phyloP scores from a whole-genome alignment of 2,113 vertebrate genomes.

The Malurus elegans region DNA sequence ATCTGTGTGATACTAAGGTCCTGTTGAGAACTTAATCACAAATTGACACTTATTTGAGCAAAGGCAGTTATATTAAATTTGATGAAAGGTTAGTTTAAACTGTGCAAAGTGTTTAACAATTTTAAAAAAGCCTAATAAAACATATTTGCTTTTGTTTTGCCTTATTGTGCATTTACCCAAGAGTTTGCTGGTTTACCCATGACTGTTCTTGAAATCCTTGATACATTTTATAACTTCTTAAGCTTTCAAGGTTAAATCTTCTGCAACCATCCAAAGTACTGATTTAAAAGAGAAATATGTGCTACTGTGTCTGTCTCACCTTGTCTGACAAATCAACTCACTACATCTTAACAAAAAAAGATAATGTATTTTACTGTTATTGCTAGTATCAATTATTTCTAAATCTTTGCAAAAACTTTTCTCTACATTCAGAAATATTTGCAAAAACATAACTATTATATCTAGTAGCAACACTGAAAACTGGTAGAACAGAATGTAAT shows the following conservation, averaged over 20 bases:
- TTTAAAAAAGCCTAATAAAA: background rate
- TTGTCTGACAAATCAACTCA: background rate
- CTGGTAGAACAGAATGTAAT: background rate
- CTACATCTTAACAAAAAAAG: background rate
- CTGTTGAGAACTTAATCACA: background rate
- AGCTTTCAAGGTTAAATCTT: background rate
- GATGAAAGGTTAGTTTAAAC: background rate
- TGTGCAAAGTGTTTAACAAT: background rate
- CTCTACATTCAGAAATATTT: background rate
- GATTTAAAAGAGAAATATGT: background rate
- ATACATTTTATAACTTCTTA: background rate
- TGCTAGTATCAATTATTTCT: background rate
- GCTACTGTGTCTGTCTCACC: background rate
- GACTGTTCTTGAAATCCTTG: background rate
- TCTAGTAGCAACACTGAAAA: background rate
- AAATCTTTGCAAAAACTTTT: background rate
- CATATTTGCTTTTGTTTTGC: background rate
- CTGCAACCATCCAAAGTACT: accelerated
- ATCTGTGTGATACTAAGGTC: background rate
- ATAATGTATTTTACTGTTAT: background rate
- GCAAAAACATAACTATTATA: background rate
- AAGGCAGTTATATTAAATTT: background rate
- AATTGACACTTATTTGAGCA: background rate
- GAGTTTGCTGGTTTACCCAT: background rate
- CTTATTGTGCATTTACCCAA: background rate